Conservation (phyloP, 2,888 invertebrate genomes). For the Polietes domitor region DNA sequence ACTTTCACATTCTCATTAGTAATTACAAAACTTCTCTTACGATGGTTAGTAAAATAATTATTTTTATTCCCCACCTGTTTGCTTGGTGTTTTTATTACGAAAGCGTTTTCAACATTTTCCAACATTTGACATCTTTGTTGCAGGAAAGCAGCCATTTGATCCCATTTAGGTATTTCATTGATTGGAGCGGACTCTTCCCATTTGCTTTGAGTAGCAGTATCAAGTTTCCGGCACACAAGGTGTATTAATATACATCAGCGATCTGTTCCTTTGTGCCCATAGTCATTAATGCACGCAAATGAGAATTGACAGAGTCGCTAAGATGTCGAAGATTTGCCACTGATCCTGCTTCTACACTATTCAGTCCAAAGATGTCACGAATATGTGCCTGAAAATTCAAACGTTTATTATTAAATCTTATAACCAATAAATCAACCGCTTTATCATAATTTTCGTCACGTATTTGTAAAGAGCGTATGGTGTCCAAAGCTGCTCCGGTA, state of each 20-base stretch:
- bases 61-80: slow-evolving; percentile 56
- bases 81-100: slow-evolving; percentile 43
- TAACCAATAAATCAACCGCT: slow-evolving; percentile 52
- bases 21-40: slow-evolving; percentile 21
- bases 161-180: slow-evolving; percentile 53
- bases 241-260: slow-evolving; percentile 51
- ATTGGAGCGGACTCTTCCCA: slow-evolving; percentile 52
- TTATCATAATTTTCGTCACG: slow-evolving; percentile 60
- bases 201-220: no score
- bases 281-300: slow-evolving; percentile 53
- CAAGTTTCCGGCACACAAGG: slow-evolving; percentile 25
- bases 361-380: no score
- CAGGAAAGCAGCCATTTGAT: slow-evolving; percentile 50
- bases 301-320: slow-evolving; percentile 45
- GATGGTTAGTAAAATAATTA: not conserved
- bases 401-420: slow-evolving; percentile 55
- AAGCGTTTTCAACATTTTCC: slow-evolving; percentile 55
- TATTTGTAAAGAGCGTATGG: slow-evolving; percentile 56
- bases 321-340: slow-evolving; percentile 47
- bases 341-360: slow-evolving; percentile 41
- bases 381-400: slow-evolving; percentile 53
- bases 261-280: slow-evolving; percentile 56
- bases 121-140: slow-evolving; percentile 51
- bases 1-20: no score
- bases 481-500: slow-evolving; percentile 45